These are phyloP conservation scores for Lithobates sylvaticus DNA, from an alignment of 2,797 vertebrate genomes.

Conservation along the genomic window DNA sequence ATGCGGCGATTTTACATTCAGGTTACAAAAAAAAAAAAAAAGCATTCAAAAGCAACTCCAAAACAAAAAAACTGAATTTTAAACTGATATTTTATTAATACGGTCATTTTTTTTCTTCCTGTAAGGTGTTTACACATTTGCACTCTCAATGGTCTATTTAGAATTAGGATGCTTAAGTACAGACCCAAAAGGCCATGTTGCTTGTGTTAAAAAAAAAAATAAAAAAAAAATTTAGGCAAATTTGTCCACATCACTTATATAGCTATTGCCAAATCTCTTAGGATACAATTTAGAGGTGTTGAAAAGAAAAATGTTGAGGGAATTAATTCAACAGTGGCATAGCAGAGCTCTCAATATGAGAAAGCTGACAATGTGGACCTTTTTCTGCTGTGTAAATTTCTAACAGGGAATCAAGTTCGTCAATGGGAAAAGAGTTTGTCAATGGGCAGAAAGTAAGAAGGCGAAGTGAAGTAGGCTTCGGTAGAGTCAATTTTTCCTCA, in stretches of 20 bases:
- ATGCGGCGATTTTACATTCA: conserved; percentile 77
- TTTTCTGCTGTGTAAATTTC: conserved; percentile 77
- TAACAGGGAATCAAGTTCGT: conserved; percentile 54
- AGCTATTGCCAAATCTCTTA: conserved; percentile 88
- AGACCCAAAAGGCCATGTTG: conserved; percentile 70
- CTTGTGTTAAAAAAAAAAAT: conserved; percentile 77
- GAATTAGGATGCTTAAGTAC: conserved; percentile 72
- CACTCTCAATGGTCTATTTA: conserved; percentile 84
- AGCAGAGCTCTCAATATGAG: conserved; percentile 99
- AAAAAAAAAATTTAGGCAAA: conserved; percentile 85
- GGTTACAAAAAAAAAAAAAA: conserved; percentile 74
- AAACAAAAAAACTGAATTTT: conserved; percentile 81
- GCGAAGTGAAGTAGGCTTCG: conserved; percentile 85
- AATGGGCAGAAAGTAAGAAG: conserved; percentile 86
- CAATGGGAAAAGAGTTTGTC: conserved; percentile 82
- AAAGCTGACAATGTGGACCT: conserved; percentile 97
- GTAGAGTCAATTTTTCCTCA: conserved; percentile 87
- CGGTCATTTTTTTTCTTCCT: conserved; percentile 84
- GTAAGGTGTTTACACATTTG: conserved; percentile 89
- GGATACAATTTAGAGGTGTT: conserved; percentile 77
- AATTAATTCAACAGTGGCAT: conserved; percentile 90
- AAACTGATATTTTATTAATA: conserved; percentile 98
- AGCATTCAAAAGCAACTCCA: conserved; percentile 83
- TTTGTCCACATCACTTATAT: conserved; percentile 91
- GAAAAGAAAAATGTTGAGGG: conserved; percentile 65